Conservation (phyloP, 2,888 invertebrate species). For the Dorcus hopei region DNA sequence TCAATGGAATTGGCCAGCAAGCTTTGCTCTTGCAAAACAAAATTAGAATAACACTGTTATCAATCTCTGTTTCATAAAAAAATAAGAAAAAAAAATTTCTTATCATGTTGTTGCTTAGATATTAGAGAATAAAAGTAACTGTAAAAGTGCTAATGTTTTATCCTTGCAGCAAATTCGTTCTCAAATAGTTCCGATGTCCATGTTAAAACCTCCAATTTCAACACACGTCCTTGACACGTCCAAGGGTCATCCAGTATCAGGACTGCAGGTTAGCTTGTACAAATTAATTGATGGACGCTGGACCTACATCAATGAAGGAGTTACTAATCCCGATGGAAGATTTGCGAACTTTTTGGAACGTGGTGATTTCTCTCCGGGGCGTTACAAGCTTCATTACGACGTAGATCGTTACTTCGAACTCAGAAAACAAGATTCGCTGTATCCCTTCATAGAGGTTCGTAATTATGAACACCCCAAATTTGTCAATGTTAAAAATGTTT, state of each 20-base stretch:
- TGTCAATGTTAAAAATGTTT: neutral
- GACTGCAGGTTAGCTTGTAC: constrained; percentile 65
- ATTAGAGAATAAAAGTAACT: too few species aligned
- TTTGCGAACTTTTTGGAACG: constrained; percentile 60
- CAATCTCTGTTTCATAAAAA: too few species aligned
- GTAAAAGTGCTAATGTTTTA: neutral
- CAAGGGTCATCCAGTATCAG: constrained; percentile 63
- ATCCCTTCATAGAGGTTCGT: constrained; percentile 72
- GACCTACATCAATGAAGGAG: constrained; percentile 62
- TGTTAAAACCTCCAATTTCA: constrained; percentile 59
- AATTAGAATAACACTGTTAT: too few species aligned
- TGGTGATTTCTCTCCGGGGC: constrained; percentile 61
- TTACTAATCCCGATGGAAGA: constrained; percentile 66
- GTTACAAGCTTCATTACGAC: constrained; percentile 73
- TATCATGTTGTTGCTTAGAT: too few species aligned
- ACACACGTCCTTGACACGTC: constrained; percentile 74
- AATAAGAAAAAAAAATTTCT: too few species aligned
- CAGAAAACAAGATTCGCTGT: constrained; percentile 61
- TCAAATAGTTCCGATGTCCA: constrained; percentile 21
- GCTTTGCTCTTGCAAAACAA: too few species aligned
- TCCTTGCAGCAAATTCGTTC: constrained; percentile 27
- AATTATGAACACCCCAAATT: neutral
- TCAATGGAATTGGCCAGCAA: too few species aligned
- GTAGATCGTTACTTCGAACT: constrained; percentile 67
- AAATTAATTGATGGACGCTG: constrained; percentile 64